Percentiles rank a stretch among this genome's conserved stretches.
Evolutionary conservation across 2,113 vertebrate species (phyloP).

Genomic region (Barnardius zonarius): DNA sequence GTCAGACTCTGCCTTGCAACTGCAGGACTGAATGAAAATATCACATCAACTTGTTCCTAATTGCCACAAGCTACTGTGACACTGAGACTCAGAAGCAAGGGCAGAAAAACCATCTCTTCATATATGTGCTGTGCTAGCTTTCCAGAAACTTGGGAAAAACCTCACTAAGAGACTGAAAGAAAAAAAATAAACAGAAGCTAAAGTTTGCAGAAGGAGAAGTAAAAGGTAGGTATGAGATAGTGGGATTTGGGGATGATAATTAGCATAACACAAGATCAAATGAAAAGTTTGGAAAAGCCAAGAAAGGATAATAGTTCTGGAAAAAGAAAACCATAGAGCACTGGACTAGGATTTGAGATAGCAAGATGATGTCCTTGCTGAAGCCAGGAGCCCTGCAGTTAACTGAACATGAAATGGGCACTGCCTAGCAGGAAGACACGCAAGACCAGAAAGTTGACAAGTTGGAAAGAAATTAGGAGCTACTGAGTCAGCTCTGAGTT

Average conservation of each 20-base stretch:
- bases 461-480: not conserved
- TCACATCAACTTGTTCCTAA: not conserved
- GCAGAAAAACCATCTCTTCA: not conserved
- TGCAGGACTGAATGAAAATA: not conserved
- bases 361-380: not conserved
- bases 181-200: not conserved
- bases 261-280: not conserved
- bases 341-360: not conserved
- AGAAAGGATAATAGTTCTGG: not conserved
- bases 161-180: not conserved
- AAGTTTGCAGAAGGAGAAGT: not conserved
- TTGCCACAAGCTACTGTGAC: not conserved
- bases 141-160: not conserved
- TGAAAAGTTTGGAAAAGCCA: not conserved
- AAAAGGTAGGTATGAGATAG: not conserved
- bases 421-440: fast-evolving
- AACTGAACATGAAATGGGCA: not conserved
- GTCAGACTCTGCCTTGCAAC: not conserved
- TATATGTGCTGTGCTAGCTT: not conserved
- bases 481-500: not conserved
- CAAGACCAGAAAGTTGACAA: not conserved
- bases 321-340: not conserved
- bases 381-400: not conserved
- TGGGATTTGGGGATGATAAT: not conserved
- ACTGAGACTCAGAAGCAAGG: not conserved